Evolutionary conservation across 2,113 vertebrate genomes (phyloP).

Genomic region (Crotalus viridis): DNA sequence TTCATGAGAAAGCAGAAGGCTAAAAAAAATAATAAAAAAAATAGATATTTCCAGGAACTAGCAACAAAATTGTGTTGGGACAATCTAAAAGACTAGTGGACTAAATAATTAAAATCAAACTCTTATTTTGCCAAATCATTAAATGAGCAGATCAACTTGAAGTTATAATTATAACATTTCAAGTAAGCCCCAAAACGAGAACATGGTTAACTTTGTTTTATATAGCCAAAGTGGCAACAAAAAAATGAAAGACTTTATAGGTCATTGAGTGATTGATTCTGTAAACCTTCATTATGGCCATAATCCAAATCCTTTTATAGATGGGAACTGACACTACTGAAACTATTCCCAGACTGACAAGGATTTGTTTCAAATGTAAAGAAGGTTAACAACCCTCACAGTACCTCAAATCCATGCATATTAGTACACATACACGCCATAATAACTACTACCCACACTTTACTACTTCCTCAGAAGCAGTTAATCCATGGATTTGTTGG

Average conservation of each 20-base stretch:
- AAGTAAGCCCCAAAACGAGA: constrained; percentile 26
- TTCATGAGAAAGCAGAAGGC: constrained; percentile 13
- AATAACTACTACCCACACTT: fast-evolving
- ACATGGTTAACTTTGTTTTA: neutral
- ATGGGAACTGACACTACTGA: neutral
- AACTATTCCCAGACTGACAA: neutral
- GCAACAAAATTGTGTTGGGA: neutral
- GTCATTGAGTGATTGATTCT: neutral
- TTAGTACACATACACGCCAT: fast-evolving
- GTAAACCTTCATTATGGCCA: constrained; percentile 9
- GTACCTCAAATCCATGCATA: neutral
- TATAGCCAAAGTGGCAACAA: constrained; percentile 31
- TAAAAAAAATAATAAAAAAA: neutral
- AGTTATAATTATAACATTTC: neutral
- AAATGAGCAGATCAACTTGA: neutral
- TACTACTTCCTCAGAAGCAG: neutral
- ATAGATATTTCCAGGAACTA: neutral
- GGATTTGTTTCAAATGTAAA: neutral
- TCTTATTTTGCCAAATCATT: neutral
- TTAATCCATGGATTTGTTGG: neutral
- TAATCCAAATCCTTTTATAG: neutral
- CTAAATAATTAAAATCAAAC: constrained; percentile 6
- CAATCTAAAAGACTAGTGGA: neutral
- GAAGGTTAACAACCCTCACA: neutral
- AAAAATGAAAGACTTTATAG: constrained; percentile 2